Percentiles rank a stretch among this genome's conserved stretches.
Evolutionary conservation across 2,888 invertebrate genomes (phyloP).

Genomic region (Hoplodrina ambigua): DNA sequence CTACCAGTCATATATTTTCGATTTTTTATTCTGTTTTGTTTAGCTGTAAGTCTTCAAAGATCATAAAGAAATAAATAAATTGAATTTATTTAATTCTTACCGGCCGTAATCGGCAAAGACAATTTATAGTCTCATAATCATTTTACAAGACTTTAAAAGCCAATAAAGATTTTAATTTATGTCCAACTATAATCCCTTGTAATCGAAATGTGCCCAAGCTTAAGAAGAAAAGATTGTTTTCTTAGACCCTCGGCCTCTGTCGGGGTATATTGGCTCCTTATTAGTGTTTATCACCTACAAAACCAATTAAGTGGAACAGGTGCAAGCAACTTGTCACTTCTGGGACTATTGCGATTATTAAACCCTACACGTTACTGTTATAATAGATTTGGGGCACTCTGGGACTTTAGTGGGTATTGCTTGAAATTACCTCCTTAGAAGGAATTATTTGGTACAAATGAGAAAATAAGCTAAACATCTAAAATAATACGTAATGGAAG

Average conservation of each 20-base stretch:
- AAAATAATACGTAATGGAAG: background rate
- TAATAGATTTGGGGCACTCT: slow-evolving; percentile 57
- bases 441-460: slow-evolving; percentile 37
- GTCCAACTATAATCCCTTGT: slow-evolving; percentile 14
- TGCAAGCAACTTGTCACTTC: slow-evolving; percentile 59
- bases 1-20: too few species aligned
- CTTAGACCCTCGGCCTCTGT: slow-evolving; percentile 38
- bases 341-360: slow-evolving; percentile 52
- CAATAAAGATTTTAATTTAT: background rate
- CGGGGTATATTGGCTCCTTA: slow-evolving; percentile 56
- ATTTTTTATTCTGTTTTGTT: too few species aligned
- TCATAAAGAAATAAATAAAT: too few species aligned
- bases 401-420: slow-evolving; percentile 25
- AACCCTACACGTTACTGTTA: slow-evolving; percentile 54
- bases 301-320: slow-evolving; percentile 62
- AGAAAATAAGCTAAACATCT: slow-evolving; percentile 33
- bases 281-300: slow-evolving; percentile 61
- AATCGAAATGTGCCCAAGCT: slow-evolving; percentile 10
- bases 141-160: background rate
- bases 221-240: slow-evolving; percentile 46
- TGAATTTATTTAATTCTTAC: too few species aligned
- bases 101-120: too few species aligned
- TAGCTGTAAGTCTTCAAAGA: too few species aligned
- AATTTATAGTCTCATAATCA: too few species aligned
- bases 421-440: slow-evolving; percentile 37